phyloP scores from a whole-genome alignment of 2,797 vertebrate genomes.

The Catharus ustulatus region DNA sequence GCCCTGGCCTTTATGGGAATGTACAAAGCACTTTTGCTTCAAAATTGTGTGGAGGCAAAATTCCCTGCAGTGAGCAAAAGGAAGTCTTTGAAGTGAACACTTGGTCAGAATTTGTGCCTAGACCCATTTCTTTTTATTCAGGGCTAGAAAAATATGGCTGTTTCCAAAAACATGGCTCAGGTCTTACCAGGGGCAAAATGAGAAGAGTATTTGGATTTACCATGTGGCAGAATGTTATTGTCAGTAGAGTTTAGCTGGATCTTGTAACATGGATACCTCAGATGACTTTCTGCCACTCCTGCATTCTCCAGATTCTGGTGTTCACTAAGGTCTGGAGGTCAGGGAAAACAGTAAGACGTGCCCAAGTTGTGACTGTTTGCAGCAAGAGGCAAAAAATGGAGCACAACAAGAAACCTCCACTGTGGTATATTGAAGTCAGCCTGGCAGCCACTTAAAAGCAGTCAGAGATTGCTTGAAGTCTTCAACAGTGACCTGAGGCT shows the following conservation, averaged over 20 bases:
- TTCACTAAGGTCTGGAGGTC: neutral
- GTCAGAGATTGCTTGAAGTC: neutral
- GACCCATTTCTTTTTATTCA: neutral
- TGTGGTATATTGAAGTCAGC: neutral
- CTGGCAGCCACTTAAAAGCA: neutral
- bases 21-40: neutral
- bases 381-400: neutral
- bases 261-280: neutral
- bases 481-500: neutral
- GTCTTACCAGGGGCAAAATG: neutral
- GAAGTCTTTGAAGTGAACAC: neutral
- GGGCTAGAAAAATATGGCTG: neutral
- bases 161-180: neutral
- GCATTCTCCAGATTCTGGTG: neutral
- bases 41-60: neutral
- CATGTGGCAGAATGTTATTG: neutral
- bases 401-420: neutral
- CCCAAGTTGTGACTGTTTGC: neutral
- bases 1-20: neutral
- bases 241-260: neutral
- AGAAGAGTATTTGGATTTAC: neutral
- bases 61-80: neutral
- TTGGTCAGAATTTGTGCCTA: neutral
- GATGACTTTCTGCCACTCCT: neutral
- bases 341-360: neutral